Percentiles rank a stretch among this genome's conserved stretches.
These are phyloP conservation scores for Drosophila birchii DNA, from an alignment of 2,888 invertebrate species.

Conservation along the genomic window DNA sequence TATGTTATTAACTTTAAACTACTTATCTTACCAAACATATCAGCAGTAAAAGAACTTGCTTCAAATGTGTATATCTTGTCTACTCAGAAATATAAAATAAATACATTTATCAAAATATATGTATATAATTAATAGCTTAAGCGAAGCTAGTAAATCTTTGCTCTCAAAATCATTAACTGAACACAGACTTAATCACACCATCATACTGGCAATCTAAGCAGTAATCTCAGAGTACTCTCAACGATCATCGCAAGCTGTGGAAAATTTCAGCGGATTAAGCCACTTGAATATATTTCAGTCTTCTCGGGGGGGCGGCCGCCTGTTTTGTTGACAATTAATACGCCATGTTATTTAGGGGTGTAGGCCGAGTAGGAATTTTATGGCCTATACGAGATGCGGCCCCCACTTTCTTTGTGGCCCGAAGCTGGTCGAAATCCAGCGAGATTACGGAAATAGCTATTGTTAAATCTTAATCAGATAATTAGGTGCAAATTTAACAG, in stretches of 20 bases:
- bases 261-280: slow-evolving; percentile 40
- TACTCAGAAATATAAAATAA: too few species aligned
- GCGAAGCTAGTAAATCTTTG: background rate
- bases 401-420: slow-evolving; percentile 37
- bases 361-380: slow-evolving; percentile 9
- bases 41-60: background rate
- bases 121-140: background rate
- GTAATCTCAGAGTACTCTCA: slow-evolving; percentile 17
- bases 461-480: slow-evolving; percentile 55
- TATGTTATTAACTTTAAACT: background rate
- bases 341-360: slow-evolving; percentile 14
- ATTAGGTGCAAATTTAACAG: slow-evolving; percentile 53
- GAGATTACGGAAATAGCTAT: slow-evolving; percentile 46
- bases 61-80: background rate
- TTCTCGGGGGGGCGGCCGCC: background rate
- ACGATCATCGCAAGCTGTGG: slow-evolving; percentile 26
- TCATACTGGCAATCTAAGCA: background rate
- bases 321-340: slow-evolving; percentile 20
- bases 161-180: background rate
- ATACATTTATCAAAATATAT: too few species aligned
- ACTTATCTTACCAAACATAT: background rate
- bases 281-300: slow-evolving; percentile 15
- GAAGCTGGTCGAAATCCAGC: slow-evolving; percentile 26
- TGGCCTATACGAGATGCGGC: slow-evolving; percentile 19
- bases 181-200: background rate